These are phyloP conservation scores for Trialeurodes vaporariorum DNA, from an alignment of 1,140 invertebrate species.

Conservation along the genomic window DNA sequence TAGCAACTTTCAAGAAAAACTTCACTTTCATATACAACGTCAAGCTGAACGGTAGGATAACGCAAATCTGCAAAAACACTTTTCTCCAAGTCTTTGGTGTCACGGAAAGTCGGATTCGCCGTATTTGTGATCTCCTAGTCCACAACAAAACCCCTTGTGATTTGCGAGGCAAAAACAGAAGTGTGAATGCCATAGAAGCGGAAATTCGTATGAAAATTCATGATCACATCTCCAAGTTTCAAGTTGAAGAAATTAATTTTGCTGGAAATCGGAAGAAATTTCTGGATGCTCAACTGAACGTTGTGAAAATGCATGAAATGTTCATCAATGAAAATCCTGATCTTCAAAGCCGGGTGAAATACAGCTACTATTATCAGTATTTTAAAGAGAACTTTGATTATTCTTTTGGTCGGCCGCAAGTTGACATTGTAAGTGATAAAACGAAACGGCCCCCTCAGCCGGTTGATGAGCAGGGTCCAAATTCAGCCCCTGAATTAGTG, in stretches of 20 bases:
- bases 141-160: neutral
- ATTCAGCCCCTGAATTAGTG: neutral
- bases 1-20: neutral
- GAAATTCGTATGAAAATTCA: neutral
- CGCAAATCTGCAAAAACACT: neutral
- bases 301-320: constrained; percentile 10
- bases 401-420: constrained; percentile 4
- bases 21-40: neutral
- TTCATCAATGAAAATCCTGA: constrained; percentile 10
- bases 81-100: neutral
- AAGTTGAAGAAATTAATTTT: neutral
- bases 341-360: constrained; percentile 8
- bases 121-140: neutral
- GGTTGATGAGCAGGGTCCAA: neutral
- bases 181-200: neutral
- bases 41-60: neutral
- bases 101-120: neutral
- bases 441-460: neutral
- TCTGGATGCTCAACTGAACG: constrained; percentile 5
- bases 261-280: neutral
- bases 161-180: neutral
- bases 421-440: neutral
- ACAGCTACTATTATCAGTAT: constrained; percentile 10
- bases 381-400: constrained; percentile 13
- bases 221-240: neutral